Conservation (phyloP, 1,140 invertebrate genomes). For the Protaetia brevitarsis region DNA sequence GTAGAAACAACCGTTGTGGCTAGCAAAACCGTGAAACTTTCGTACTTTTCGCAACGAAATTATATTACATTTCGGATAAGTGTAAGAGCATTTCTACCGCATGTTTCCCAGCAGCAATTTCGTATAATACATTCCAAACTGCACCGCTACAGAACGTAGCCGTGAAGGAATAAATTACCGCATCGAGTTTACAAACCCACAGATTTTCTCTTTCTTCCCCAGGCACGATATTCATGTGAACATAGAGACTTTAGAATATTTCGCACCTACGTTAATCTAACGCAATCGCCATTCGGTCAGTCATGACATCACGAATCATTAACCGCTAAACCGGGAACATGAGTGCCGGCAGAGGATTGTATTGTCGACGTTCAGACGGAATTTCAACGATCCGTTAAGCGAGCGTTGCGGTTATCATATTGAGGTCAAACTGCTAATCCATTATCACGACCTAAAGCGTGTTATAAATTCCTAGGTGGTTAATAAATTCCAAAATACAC, state of each 20-base stretch:
- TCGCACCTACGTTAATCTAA: not conserved
- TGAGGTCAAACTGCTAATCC: not conserved
- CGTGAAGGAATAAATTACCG: too few species aligned
- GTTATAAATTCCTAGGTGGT: not conserved
- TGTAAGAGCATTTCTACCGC: too few species aligned
- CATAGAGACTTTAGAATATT: not conserved
- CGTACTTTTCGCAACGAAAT: too few species aligned
- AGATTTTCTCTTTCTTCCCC: too few species aligned
- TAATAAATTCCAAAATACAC: not conserved
- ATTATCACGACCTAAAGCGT: not conserved
- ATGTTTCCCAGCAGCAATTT: too few species aligned
- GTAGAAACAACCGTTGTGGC: too few species aligned
- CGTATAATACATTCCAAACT: too few species aligned
- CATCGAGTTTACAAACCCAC: too few species aligned
- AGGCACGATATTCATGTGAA: not conserved
- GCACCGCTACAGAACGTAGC: too few species aligned
- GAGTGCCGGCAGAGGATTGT: not conserved
- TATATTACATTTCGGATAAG: too few species aligned
- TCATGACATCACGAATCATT: not conserved
- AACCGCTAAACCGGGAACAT: not conserved
- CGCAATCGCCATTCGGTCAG: not conserved
- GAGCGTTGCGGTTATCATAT: not conserved
- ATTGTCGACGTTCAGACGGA: not conserved
- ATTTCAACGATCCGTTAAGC: too few species aligned
- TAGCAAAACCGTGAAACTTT: too few species aligned